Evolutionary conservation across 1,140 invertebrate species (phyloP).

Genomic region (Caenorhabditis latens): DNA sequence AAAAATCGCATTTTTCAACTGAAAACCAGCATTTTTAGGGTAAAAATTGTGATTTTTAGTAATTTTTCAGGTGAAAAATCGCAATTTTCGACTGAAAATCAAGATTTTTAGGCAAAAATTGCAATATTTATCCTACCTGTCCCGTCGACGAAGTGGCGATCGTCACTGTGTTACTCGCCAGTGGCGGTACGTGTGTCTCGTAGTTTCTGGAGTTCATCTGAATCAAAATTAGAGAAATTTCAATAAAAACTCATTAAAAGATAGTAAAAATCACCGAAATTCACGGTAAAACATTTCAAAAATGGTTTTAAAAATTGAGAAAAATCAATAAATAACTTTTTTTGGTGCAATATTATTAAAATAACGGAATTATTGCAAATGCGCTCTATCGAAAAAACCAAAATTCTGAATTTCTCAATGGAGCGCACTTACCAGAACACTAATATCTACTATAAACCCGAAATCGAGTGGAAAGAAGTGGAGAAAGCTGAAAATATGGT

Average conservation of each 20-base stretch:
- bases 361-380: too few species aligned
- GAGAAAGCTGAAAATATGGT: background rate
- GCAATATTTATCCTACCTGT: background rate
- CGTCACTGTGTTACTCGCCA: conserved; percentile 41
- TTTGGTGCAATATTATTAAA: too few species aligned
- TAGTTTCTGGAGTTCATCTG: conserved; percentile 49
- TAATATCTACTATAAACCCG: background rate
- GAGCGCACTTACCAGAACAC: too few species aligned
- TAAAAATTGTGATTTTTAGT: too few species aligned
- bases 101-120: too few species aligned
- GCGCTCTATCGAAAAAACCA: too few species aligned
- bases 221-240: too few species aligned
- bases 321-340: too few species aligned
- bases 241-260: too few species aligned
- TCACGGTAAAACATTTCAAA: background rate
- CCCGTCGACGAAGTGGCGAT: background rate
- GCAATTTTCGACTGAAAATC: background rate
- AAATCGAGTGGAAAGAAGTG: background rate
- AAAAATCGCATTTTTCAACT: background rate
- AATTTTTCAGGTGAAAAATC: too few species aligned
- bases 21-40: background rate
- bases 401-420: too few species aligned
- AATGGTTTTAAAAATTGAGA: background rate
- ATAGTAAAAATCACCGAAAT: too few species aligned
- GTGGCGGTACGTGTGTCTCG: conserved; percentile 7